Evolutionary conservation across 2,113 vertebrate genomes (phyloP).

Genomic region (Menidia beryllina): DNA sequence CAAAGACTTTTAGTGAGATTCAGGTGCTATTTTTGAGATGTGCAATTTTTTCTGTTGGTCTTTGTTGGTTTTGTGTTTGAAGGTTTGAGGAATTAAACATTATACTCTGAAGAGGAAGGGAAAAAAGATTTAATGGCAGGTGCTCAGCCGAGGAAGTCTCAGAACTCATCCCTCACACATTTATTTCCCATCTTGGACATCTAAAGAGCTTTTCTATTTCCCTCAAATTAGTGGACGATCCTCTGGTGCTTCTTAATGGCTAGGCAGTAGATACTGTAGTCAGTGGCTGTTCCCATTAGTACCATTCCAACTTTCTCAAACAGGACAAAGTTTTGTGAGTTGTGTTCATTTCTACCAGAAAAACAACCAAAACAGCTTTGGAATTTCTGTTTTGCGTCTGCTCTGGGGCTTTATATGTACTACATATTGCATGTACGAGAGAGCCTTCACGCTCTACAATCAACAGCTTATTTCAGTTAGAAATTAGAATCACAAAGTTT

Average conservation of each 20-base stretch:
- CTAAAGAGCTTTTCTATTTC: slow-evolving; percentile 36
- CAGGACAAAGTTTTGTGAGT: not conserved
- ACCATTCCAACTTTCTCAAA: not conserved
- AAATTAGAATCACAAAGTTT: not conserved
- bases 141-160: slow-evolving; percentile 36
- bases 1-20: slow-evolving; percentile 11
- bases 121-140: slow-evolving; percentile 44
- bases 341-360: not conserved
- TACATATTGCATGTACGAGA: too few relatives aligned
- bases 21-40: slow-evolving; percentile 3
- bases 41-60: slow-evolving; percentile 13
- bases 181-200: slow-evolving; percentile 29
- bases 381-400: not conserved
- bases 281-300: slow-evolving; percentile 6
- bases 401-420: too few relatives aligned
- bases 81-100: slow-evolving; percentile 41
- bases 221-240: slow-evolving; percentile 25
- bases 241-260: not conserved
- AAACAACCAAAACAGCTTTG: not conserved
- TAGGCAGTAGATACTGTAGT: not conserved
- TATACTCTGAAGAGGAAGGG: slow-evolving; percentile 26
- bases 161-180: slow-evolving; percentile 35
- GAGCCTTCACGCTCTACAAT: too few relatives aligned
- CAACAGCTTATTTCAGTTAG: not conserved
- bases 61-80: slow-evolving; percentile 28